Conservation (phyloP, 2,797 vertebrate species). For the Neosalanx taihuensis region DNA sequence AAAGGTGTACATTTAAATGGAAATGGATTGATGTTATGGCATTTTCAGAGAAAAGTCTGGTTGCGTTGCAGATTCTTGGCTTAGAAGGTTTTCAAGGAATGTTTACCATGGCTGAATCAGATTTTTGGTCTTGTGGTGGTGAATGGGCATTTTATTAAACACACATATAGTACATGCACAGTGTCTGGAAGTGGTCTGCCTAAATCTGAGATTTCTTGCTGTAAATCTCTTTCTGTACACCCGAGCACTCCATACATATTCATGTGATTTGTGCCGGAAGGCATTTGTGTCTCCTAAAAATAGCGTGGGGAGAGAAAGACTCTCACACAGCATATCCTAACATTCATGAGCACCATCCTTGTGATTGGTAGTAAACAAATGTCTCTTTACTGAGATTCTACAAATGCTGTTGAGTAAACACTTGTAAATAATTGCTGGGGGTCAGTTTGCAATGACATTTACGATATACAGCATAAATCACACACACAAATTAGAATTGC, state of each 20-base stretch:
- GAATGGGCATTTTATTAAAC: background rate
- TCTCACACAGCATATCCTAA: conserved; percentile 67
- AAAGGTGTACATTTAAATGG: conserved; percentile 17
- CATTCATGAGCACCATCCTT: conserved; percentile 57
- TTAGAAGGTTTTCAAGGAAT: background rate
- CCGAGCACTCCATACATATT: conserved; percentile 79
- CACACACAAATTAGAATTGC: conserved; percentile 6
- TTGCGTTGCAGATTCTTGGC: too few species aligned
- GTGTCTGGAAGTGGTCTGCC: conserved; percentile 67
- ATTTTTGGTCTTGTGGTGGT: background rate
- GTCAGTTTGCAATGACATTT: conserved; percentile 41
- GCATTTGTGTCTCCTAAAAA: conserved; percentile 81
- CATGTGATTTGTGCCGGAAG: conserved; percentile 79
- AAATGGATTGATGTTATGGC: background rate
- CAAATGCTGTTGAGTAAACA: conserved; percentile 51
- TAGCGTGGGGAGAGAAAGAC: conserved; percentile 75
- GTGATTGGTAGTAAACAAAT: conserved; percentile 69
- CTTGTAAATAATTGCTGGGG: conserved; percentile 53
- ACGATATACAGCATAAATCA: conserved; percentile 30
- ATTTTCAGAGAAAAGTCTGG: background rate
- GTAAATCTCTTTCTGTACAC: conserved; percentile 70
- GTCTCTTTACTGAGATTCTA: conserved; percentile 50
- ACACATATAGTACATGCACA: conserved; percentile 56
- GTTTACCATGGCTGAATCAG: background rate
- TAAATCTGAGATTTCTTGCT: conserved; percentile 69